Percentiles rank a stretch among this genome's conserved stretches.
phyloP scores from a whole-genome alignment of 2,888 invertebrate species.

The Arctia plantaginis region DNA sequence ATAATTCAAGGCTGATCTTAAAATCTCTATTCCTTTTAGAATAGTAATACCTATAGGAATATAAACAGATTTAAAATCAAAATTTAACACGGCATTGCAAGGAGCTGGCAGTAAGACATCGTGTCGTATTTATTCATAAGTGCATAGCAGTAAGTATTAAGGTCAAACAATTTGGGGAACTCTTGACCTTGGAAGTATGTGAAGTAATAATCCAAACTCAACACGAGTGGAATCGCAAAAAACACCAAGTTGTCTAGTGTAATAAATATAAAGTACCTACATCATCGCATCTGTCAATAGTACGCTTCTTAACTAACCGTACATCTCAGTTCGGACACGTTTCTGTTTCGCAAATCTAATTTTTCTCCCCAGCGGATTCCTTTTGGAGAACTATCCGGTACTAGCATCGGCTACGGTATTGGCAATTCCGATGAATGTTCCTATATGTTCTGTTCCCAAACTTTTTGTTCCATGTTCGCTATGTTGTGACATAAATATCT shows the following conservation, averaged over 20 bases:
- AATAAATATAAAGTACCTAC: neutral
- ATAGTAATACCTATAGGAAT: no score
- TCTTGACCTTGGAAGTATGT: neutral
- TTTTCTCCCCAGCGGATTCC: constrained; percentile 75
- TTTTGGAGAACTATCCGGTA: constrained; percentile 77
- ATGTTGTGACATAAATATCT: constrained; percentile 39
- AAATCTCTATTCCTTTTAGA: no score
- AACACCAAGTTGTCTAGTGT: neutral
- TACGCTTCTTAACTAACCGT: constrained; percentile 51
- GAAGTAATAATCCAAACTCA: neutral
- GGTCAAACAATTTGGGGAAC: neutral
- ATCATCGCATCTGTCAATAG: constrained; percentile 32
- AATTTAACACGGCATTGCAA: no score
- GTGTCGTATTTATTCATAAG: neutral
- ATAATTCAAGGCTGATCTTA: no score
- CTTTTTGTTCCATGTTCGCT: constrained; percentile 45
- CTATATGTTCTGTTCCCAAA: constrained; percentile 48
- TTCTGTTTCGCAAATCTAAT: constrained; percentile 83
- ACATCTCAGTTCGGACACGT: constrained; percentile 68
- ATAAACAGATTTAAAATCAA: no score
- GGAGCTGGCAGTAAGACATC: neutral
- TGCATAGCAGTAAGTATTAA: neutral
- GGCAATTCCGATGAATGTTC: constrained; percentile 69
- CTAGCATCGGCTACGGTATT: constrained; percentile 67
- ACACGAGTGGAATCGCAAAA: neutral